Evolutionary conservation across 2,888 invertebrate genomes (phyloP).

Genomic region (Pterobdella sp.): DNA sequence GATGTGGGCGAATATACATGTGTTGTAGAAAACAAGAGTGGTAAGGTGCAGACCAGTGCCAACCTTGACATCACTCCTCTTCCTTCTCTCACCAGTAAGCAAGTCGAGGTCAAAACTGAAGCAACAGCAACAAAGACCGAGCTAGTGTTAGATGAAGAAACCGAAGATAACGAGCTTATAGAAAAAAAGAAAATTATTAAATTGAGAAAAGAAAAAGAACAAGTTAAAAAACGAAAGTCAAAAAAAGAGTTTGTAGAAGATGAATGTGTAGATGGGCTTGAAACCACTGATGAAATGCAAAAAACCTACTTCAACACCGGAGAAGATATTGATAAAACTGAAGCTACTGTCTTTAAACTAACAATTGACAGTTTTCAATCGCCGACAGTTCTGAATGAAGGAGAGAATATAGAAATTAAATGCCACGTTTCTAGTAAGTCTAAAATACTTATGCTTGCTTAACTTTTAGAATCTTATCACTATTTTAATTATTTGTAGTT

Average conservation of each 20-base stretch:
- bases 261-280: background rate
- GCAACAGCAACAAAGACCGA: no score
- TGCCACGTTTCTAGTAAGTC: constrained; percentile 30
- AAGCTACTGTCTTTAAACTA: background rate
- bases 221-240: background rate
- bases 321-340: background rate
- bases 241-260: constrained; percentile 9
- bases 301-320: background rate
- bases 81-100: no score
- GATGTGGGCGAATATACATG: no score
- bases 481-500: background rate
- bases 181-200: background rate
- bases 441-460: background rate
- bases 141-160: background rate
- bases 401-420: constrained; percentile 29
- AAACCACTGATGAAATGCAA: background rate
- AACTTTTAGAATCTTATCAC: no score
- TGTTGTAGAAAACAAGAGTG: no score
- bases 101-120: no score
- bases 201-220: background rate
- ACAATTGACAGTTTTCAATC: background rate
- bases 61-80: no score
- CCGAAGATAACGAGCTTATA: background rate
- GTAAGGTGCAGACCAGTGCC: no score
- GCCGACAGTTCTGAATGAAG: constrained; percentile 27